Base-by-base conservation (phyloP, 2,888 invertebrate species). In the Himalopsyche kuldschensis region DNA sequence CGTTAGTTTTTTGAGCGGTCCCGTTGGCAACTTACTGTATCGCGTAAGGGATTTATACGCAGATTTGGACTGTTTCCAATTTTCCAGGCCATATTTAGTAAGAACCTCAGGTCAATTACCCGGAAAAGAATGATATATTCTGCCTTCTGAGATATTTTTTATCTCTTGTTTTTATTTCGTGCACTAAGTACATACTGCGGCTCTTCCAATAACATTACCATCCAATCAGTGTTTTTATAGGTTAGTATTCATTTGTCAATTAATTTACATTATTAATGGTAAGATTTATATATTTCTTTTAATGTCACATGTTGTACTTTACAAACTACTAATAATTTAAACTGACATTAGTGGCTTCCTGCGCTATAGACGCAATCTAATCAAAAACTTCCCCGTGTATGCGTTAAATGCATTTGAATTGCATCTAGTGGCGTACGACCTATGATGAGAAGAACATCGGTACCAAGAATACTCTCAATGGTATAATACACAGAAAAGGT, bases 1-100 rank as follows among this genome's bases (percentile, higher is more conserved):
- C 69, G 69, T 69, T 69, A 69, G 69, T 30, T 11, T 69, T 69
- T 27, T 69, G 69, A 69, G 69, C 69, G 69, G 69, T 69, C 30
- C 30, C 27, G 30, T 69, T 69, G 69, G 69, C 69, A 69, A 69
- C 24, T 69, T 69, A 76, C 35, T 24, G 41, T 76, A 76, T 76
- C 24, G 35, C 32, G 35, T 76, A 15, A 8, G 4, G 24, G 10
- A 76, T 41, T 76, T 35, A 41, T 41, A 20, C 35, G 76, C 76
- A 32, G 76, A 76, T 76, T 41, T 76, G 76, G 32, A 76, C 30
- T 35, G 76, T 76, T 35, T 76, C 76, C 76, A 76, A 76, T 76
- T 76, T 76, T 35, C 20, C 32, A 76, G 76, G 76, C 35, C 41
- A 35, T 76, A 76, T 76, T 76, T 76, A 76, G 41, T 35, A 76